Base-by-base conservation (phyloP, 2,797 vertebrate genomes). In the Ficedula albicollis region DNA sequence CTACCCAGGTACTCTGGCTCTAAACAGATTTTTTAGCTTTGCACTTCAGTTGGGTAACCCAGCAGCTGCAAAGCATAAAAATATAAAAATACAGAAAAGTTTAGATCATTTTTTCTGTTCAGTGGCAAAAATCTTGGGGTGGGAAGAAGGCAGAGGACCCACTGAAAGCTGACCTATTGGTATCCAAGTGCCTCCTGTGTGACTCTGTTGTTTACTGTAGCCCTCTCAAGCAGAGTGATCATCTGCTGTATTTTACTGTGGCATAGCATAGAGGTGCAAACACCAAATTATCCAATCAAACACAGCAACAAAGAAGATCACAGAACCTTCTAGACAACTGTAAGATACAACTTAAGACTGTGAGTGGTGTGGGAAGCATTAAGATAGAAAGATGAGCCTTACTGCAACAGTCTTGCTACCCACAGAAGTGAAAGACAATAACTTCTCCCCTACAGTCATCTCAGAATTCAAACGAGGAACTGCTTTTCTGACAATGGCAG, bases 221-320 rank as follows among this genome's bases (percentile, higher is more conserved):
- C 1, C 4, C 25, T 43, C 36, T 90, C 44, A 48, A n/a, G 43
- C 1, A 1, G 55, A 51, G 55, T 1, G 1, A 76, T 48, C 27
- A 25, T 11, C 54, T 70, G 34, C 34, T 80, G 8, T n/a, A 15
- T 77, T 82, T 73, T 34, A 73, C 23, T 30, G 22, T 26, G 12
- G 25, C 34, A n/a, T 9, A 11, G 44, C 60, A 54, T 9, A 52
- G 36, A 44, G 55, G 32, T 20, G 49, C 51, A 72, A 75, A 79
- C 48, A 85, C 13, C 13, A n/a, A 79, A 73, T 59, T 76, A 83
- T 41, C 26, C 49, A 67, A 82, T n/a, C 38, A 79, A 93, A 84
- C 39, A 66, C 30, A 66, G 32, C 6, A 26, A 48, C 16, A 56
- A 36, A 84, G 30, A 66, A 76, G 64, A n/a, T 36, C 48, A 80